phyloP scores from a whole-genome alignment of 2,888 invertebrate species.

The Phyllotreta striolata region DNA sequence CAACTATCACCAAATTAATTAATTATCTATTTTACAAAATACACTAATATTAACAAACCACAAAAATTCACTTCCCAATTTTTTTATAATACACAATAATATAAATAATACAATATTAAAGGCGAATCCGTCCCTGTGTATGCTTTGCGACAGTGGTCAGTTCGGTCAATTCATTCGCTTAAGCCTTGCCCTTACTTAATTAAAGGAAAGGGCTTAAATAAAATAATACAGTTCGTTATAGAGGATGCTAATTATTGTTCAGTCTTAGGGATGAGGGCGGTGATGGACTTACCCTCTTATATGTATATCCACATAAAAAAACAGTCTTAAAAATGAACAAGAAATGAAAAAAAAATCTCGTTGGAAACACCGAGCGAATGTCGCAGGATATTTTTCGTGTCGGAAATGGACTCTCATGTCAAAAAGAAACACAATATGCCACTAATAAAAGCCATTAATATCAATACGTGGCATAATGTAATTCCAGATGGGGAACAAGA shows the following conservation, averaged over 20 bases:
- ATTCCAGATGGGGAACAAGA: slow-evolving; percentile 40
- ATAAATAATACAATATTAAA: background rate
- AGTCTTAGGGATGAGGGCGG: slow-evolving; percentile 27
- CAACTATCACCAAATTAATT: background rate
- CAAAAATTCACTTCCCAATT: too few species aligned
- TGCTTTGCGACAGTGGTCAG: slow-evolving; percentile 35
- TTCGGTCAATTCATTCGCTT: slow-evolving; percentile 42
- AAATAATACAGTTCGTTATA: slow-evolving; percentile 44
- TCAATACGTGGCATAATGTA: slow-evolving; percentile 41
- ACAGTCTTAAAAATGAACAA: too few species aligned
- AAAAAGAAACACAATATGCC: slow-evolving; percentile 41
- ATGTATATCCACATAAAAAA: too few species aligned
- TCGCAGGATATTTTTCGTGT: slow-evolving; percentile 34
- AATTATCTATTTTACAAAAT: too few species aligned
- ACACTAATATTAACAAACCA: too few species aligned
- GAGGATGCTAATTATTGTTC: slow-evolving; percentile 42
- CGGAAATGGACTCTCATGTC: slow-evolving; percentile 31
- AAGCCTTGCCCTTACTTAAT: slow-evolving; percentile 43
- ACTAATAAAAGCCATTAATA: slow-evolving; percentile 43
- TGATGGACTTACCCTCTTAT: slow-evolving; percentile 24
- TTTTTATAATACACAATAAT: too few species aligned
- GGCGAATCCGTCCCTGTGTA: background rate
- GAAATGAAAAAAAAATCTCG: background rate
- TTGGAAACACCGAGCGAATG: slow-evolving; percentile 15
- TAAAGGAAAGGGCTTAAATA: slow-evolving; percentile 46